Evolutionary conservation across 2,113 vertebrate genomes (phyloP).

Genomic region (Myanophis thanlyinensis): DNA sequence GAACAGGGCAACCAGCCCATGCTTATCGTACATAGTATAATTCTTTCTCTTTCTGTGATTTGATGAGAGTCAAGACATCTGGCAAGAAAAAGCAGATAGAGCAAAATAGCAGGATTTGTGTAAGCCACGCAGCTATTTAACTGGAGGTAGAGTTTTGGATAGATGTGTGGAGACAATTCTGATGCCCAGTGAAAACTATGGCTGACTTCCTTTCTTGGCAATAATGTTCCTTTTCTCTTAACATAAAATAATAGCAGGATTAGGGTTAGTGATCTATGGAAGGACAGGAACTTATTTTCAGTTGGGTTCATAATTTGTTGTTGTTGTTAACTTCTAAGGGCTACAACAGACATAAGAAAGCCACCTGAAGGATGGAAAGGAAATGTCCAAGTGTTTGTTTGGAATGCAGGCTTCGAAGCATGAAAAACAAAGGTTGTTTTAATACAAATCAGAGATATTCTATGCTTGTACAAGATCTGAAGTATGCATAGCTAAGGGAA

Average conservation of each 20-base stretch:
- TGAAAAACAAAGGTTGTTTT: neutral
- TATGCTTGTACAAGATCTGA: neutral
- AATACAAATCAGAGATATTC: neutral
- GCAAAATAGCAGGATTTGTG: slow-evolving; percentile 15
- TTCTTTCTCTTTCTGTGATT: neutral
- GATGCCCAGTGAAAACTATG: neutral
- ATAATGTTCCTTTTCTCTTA: neutral
- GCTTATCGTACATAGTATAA: neutral
- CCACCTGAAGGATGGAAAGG: neutral
- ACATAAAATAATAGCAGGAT: neutral
- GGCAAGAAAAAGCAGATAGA: slow-evolving; percentile 26
- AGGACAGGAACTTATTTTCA: neutral
- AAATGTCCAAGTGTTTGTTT: neutral
- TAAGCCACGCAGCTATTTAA: slow-evolving; percentile 5
- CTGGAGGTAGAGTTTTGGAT: neutral
- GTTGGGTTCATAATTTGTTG: neutral
- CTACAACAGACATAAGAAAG: neutral
- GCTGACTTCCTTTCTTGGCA: neutral
- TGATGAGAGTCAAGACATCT: neutral
- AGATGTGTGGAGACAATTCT: neutral
- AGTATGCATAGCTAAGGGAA: neutral
- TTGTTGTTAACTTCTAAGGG: neutral
- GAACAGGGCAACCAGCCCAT: slow-evolving; percentile 31
- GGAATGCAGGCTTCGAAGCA: neutral
- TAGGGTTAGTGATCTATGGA: neutral